Conservation (phyloP, 2,888 invertebrate genomes). For the Rhaphigaster nebulosa region DNA sequence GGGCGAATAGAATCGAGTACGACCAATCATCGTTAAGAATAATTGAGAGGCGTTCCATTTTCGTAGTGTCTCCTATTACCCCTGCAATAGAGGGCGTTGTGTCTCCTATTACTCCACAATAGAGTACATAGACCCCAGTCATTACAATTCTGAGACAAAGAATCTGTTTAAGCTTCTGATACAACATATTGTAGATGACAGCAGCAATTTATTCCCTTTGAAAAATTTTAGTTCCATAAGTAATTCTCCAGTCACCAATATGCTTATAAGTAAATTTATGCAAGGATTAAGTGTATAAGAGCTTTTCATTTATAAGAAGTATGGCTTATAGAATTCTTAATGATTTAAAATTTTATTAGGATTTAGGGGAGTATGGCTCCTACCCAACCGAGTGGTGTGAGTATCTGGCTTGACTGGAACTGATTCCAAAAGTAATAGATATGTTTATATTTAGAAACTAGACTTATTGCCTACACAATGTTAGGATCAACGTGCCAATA, state of each 20-base stretch:
- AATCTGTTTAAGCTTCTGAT: neutral
- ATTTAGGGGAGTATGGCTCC: too few relatives aligned
- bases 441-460: too few relatives aligned
- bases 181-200: neutral
- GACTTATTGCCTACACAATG: too few relatives aligned
- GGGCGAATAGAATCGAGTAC: neutral
- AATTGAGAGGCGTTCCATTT: neutral
- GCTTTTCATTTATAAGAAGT: neutral
- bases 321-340: neutral
- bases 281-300: neutral
- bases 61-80: slow-evolving; percentile 1
- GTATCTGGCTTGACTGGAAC: too few relatives aligned
- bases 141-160: neutral
- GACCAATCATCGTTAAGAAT: neutral
- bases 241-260: neutral
- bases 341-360: too few relatives aligned
- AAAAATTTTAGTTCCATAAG: neutral
- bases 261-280: neutral
- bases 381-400: too few relatives aligned
- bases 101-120: neutral
- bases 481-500: too few relatives aligned
- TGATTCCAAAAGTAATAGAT: too few relatives aligned
- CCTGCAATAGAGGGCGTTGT: neutral
- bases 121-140: neutral
- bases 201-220: neutral